Conservation (phyloP, 2,888 invertebrate species). For the Chrysopilus asiliformis region DNA sequence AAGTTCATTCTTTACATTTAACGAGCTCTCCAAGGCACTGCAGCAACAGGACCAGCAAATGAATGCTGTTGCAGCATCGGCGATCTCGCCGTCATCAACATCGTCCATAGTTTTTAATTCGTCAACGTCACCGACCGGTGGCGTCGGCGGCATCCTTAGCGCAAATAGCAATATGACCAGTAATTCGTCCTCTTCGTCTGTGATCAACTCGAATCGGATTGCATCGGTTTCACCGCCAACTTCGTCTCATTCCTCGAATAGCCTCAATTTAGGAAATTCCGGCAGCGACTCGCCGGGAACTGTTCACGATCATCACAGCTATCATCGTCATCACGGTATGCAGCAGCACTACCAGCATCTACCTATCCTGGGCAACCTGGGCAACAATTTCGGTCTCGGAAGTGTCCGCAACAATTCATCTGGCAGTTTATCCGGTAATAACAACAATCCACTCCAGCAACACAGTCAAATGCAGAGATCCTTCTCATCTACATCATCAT, state of each 20-base stretch:
- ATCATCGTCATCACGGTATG: slow-evolving; percentile 8
- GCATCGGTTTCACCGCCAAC: slow-evolving; percentile 11
- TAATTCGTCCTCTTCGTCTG: slow-evolving; percentile 8
- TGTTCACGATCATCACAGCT: slow-evolving; percentile 8
- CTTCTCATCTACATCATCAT: slow-evolving; percentile 22
- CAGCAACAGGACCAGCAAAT: slow-evolving; percentile 15
- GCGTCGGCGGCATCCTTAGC: slow-evolving; percentile 7
- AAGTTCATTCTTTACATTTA: slow-evolving; percentile 16
- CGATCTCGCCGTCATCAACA: slow-evolving; percentile 21
- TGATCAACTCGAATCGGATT: slow-evolving; percentile 10
- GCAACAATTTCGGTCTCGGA: slow-evolving; percentile 5
- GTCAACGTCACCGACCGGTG: too few relatives aligned
- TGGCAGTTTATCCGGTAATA: slow-evolving; percentile 1
- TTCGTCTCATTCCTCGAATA: slow-evolving; percentile 12
- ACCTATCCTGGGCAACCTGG: slow-evolving; percentile 5
- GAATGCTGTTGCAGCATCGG: too few relatives aligned
- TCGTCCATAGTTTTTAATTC: slow-evolving; percentile 14
- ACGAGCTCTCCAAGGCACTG: slow-evolving; percentile 16
- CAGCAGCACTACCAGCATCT: slow-evolving; percentile 15
- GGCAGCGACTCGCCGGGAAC: slow-evolving; percentile 9
- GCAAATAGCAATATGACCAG: slow-evolving; percentile 8
- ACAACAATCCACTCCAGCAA: slow-evolving; percentile 9
- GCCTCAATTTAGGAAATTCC: slow-evolving; percentile 11
- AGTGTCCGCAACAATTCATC: slow-evolving; percentile 1
- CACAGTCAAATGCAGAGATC: slow-evolving; percentile 20